These are phyloP conservation scores for Danaus chrysippus DNA, from an alignment of 2,888 invertebrate species.

Conservation along the genomic window DNA sequence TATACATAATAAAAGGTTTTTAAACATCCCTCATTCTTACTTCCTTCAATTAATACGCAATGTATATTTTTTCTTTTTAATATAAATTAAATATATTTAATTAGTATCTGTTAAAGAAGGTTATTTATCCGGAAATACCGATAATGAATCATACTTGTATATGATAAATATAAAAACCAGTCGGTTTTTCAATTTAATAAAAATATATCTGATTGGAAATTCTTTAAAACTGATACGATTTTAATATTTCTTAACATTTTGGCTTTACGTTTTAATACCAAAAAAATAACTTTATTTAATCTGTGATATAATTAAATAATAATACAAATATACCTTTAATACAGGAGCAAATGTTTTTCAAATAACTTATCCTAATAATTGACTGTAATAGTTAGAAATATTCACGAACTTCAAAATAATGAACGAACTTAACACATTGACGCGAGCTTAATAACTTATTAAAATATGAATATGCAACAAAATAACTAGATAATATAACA, in stretches of 20 bases:
- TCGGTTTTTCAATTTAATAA: not conserved
- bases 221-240: not conserved
- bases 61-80: not conserved
- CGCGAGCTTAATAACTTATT: not conserved
- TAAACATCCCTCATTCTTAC: too few species aligned
- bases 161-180: not conserved
- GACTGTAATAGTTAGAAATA: too few species aligned
- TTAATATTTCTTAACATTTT: not conserved
- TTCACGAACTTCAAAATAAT: too few species aligned
- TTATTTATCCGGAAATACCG: not conserved
- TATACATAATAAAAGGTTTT: too few species aligned
- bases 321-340: too few species aligned
- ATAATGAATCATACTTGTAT: not conserved
- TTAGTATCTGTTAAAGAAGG: not conserved
- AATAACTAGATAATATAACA: conserved; percentile 1
- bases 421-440: not conserved
- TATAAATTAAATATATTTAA: not conserved
- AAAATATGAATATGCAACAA: not conserved
- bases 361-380: too few species aligned
- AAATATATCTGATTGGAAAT: not conserved
- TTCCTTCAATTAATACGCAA: not conserved
- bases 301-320: too few species aligned
- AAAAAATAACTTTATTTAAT: not conserved
- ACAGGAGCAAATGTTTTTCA: too few species aligned
- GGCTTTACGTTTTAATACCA: not conserved